phyloP scores from a whole-genome alignment of 2,888 invertebrate genomes.

The Pterobdella sp. region DNA sequence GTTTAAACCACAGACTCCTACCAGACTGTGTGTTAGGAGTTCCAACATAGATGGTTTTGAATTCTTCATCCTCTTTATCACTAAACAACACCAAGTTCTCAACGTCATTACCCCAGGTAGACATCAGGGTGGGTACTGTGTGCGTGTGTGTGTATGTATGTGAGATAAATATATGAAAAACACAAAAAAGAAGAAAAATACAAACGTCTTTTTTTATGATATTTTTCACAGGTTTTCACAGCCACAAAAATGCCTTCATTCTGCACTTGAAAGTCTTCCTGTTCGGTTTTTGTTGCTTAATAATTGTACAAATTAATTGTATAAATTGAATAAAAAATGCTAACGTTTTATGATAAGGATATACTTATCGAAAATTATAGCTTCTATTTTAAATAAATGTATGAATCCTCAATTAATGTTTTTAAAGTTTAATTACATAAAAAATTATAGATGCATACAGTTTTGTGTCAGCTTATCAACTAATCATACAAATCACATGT shows the following conservation, averaged over 20 bases:
- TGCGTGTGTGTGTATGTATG: slow-evolving; percentile 32
- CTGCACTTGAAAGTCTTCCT: slow-evolving; percentile 58
- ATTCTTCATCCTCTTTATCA: slow-evolving; percentile 62
- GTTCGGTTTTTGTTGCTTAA: background rate
- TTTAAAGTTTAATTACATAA: no score
- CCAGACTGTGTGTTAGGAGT: slow-evolving; percentile 73
- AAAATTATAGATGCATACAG: no score
- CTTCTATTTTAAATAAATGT: no score
- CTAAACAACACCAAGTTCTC: slow-evolving; percentile 71
- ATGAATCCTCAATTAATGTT: no score
- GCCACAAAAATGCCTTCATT: slow-evolving; percentile 68
- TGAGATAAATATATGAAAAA: slow-evolving; percentile 20
- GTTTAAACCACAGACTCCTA: slow-evolving; percentile 32
- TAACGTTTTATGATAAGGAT: no score
- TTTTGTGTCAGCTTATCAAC: no score
- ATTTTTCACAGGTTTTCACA: slow-evolving; percentile 81
- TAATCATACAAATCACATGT: no score
- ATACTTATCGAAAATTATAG: no score
- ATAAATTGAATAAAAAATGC: no score
- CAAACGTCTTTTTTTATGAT: slow-evolving; percentile 63
- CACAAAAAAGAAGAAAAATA: slow-evolving; percentile 15
- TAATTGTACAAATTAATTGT: no score
- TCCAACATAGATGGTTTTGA: slow-evolving; percentile 63
- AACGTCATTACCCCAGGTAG: slow-evolving; percentile 73
- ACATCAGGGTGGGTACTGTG: slow-evolving; percentile 65